Evolutionary conservation across 2,113 vertebrate genomes (phyloP).

Genomic region (Eulemur rufifrons): DNA sequence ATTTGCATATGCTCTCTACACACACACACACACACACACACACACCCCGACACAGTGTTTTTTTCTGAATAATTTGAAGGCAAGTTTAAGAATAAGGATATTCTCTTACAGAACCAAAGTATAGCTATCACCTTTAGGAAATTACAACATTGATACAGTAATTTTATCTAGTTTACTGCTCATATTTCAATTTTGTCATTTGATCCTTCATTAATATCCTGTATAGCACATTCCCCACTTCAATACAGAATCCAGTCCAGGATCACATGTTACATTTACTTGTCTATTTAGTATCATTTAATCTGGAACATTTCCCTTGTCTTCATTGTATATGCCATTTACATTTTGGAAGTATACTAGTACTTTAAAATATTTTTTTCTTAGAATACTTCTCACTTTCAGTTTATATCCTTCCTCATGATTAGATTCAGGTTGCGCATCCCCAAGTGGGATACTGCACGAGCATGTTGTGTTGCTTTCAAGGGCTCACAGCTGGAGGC

Average conservation of each 20-base stretch:
- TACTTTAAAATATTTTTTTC: neutral
- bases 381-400: neutral
- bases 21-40: neutral
- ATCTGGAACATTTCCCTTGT: conserved; percentile 2
- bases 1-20: neutral
- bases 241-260: neutral
- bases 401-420: neutral
- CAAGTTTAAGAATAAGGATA: neutral
- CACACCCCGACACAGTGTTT: neutral
- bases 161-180: neutral
- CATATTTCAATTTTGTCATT: neutral
- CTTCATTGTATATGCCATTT: neutral
- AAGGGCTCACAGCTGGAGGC: neutral
- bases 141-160: accelerated
- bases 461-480: neutral
- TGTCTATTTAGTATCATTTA: neutral
- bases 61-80: neutral
- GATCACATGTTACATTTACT: neutral
- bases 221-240: neutral
- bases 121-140: neutral
- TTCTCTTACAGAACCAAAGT: neutral
- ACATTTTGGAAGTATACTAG: neutral
- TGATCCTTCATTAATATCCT: neutral
- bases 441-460: neutral
- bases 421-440: neutral